These are phyloP conservation scores for Callospermophilus lateralis DNA, from an alignment of 2,113 vertebrate genomes.

Conservation along the genomic window DNA sequence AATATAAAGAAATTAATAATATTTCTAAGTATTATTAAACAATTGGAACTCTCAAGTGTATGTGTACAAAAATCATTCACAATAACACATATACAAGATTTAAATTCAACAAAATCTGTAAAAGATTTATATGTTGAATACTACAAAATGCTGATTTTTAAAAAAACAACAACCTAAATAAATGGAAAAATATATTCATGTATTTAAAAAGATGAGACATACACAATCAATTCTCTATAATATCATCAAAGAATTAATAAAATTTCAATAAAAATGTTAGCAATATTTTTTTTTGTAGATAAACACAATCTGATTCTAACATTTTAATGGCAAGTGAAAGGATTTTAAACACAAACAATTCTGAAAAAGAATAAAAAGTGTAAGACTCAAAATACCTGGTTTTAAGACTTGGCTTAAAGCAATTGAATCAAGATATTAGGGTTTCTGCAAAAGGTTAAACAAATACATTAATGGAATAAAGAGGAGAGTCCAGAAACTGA, in stretches of 20 bases:
- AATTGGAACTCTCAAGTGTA: neutral
- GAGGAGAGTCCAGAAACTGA: constrained; percentile 11
- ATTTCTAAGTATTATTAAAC: constrained; percentile 18
- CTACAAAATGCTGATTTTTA: neutral
- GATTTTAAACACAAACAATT: constrained; percentile 48
- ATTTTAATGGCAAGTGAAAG: constrained; percentile 33
- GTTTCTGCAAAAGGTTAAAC: neutral
- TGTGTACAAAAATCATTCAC: neutral
- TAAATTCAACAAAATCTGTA: constrained; percentile 36
- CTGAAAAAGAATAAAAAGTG: constrained; percentile 41
- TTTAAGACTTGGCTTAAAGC: constrained; percentile 46
- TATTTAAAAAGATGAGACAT: neutral
- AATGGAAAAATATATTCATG: neutral
- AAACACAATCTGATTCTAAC: neutral
- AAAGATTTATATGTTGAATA: constrained; percentile 1
- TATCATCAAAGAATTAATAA: constrained; percentile 18
- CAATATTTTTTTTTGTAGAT: constrained; percentile 23
- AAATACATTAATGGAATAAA: neutral
- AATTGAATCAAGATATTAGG: neutral
- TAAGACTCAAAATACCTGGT: neutral
- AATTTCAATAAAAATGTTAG: constrained; percentile 26
- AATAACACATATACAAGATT: constrained; percentile 9
- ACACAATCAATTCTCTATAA: neutral
- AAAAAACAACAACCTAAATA: neutral
- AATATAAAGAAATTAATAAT: neutral